Conservation (phyloP, 2,888 invertebrate species). For the Harpalus rufipes region DNA sequence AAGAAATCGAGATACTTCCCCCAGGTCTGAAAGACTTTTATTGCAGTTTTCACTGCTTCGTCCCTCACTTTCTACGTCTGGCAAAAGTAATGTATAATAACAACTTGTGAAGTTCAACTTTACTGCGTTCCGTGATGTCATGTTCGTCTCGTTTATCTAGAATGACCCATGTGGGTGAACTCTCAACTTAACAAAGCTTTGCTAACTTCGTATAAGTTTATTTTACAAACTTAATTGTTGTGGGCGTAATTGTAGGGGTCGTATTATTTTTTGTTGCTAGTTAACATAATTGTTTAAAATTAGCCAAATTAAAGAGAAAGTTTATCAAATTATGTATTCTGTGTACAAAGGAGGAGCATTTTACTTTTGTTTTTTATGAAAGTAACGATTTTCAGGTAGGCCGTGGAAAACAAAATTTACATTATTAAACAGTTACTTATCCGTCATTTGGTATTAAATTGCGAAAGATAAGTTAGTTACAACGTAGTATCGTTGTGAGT, state of each 20-base stretch:
- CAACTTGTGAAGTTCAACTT: conserved; percentile 18
- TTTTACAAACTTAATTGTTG: neutral
- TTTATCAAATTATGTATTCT: neutral
- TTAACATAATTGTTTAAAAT: neutral
- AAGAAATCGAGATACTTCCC: neutral
- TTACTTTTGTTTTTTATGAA: too few relatives aligned
- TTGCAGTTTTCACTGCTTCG: neutral
- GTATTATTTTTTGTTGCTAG: conserved; percentile 6
- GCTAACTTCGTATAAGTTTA: conserved; percentile 32
- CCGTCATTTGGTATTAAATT: too few relatives aligned
- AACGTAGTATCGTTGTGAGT: too few relatives aligned
- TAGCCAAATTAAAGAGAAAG: neutral
- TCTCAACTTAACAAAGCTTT: conserved; percentile 19
- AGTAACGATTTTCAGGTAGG: too few relatives aligned
- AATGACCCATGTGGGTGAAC: conserved; percentile 37
- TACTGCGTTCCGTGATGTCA: conserved; percentile 14
- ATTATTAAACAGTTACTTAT: too few relatives aligned
- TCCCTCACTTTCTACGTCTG: neutral
- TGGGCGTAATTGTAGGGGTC: neutral
- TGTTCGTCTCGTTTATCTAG: conserved; percentile 27
- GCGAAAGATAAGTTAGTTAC: too few relatives aligned
- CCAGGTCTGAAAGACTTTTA: neutral
- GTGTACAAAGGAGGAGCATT: too few relatives aligned
- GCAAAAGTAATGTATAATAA: conserved; percentile 14
- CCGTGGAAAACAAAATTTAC: too few relatives aligned